Conservation (phyloP, 2,113 vertebrate genomes). For the Burhinus bistriatus region DNA sequence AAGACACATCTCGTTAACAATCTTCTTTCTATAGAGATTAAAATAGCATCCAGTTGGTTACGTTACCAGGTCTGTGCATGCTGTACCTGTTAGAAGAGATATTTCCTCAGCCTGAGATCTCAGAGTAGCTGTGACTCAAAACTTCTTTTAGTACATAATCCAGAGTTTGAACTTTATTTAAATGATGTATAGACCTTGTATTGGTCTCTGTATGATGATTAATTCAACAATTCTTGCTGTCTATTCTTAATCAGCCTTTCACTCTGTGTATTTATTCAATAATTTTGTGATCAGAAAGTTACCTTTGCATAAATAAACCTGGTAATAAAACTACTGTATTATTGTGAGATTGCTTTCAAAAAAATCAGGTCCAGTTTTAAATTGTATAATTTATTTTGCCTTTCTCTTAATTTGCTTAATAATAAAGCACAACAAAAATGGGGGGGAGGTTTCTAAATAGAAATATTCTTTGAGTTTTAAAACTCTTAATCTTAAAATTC, state of each 20-base stretch:
- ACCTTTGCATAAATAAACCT: neutral
- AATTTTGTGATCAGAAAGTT: neutral
- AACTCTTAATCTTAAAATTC: neutral
- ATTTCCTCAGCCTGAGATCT: neutral
- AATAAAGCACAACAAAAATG: neutral
- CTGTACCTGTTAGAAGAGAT: neutral
- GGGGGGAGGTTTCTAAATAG: neutral
- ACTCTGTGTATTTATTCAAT: neutral
- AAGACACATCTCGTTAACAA: neutral
- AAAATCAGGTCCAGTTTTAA: neutral
- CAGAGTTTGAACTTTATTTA: neutral
- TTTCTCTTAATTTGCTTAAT: neutral
- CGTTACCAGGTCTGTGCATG: neutral
- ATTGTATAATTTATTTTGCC: rapidly evolving
- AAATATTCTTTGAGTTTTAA: neutral
- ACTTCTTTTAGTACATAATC: neutral
- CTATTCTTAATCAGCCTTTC: neutral
- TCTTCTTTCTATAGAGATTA: neutral
- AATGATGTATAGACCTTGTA: neutral
- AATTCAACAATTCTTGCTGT: neutral
- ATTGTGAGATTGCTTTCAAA: neutral
- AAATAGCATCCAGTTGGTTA: neutral
- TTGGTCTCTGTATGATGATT: neutral
- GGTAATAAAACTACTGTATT: neutral
- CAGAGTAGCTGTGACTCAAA: neutral